phyloP scores from a whole-genome alignment of 2,797 vertebrate genomes.

The Manis javanica region DNA sequence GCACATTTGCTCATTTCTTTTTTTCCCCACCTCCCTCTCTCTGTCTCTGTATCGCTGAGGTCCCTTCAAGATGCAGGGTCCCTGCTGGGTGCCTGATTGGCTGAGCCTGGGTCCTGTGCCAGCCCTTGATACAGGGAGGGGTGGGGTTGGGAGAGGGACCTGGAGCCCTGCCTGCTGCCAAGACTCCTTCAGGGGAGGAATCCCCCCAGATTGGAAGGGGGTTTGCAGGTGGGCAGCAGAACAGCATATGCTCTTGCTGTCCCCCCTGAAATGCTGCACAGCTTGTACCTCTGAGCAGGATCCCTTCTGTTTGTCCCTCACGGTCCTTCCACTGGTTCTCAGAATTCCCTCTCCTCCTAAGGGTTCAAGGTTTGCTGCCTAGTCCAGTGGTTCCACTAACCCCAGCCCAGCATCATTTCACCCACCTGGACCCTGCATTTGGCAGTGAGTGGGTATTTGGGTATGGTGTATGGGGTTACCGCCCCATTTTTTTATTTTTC shows the following conservation, averaged over 20 bases:
- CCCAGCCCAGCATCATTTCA: neutral
- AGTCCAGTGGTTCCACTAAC: neutral
- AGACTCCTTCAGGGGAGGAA: neutral
- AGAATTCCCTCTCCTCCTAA: neutral
- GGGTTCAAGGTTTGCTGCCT: neutral
- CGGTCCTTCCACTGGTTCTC: neutral
- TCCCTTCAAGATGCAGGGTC: neutral
- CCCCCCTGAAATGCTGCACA: neutral
- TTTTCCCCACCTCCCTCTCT: neutral
- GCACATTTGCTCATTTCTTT: neutral
- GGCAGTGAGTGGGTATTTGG: neutral
- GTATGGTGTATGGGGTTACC: no score
- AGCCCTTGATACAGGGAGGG: neutral
- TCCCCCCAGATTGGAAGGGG: neutral
- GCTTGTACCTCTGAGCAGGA: neutral
- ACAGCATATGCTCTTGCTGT: fast-evolving
- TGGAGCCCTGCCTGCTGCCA: neutral
- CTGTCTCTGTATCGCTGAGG: neutral
- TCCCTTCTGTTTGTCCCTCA: neutral
- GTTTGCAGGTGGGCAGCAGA: neutral
- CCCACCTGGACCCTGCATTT: neutral
- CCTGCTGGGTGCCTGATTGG: neutral
- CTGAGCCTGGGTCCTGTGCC: neutral
- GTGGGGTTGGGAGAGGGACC: neutral
- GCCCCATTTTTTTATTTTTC: neutral